phyloP scores from a whole-genome alignment of 2,888 invertebrate species.

The Erannis defoliaria region DNA sequence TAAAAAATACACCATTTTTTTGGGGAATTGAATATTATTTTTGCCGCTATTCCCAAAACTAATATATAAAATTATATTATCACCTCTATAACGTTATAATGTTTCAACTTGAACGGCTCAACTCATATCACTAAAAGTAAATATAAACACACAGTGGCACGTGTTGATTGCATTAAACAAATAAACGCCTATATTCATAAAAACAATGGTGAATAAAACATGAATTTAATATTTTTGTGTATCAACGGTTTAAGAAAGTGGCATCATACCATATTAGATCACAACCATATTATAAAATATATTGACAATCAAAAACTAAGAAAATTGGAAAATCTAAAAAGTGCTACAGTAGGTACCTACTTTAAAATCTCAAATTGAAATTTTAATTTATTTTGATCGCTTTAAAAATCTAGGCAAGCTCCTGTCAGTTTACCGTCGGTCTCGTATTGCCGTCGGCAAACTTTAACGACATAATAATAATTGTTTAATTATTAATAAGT shows the following conservation, averaged over 20 bases:
- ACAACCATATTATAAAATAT: no score
- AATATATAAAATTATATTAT: not conserved
- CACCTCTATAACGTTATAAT: constrained; percentile 30
- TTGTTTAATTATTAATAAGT: constrained; percentile 14
- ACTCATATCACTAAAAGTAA: constrained; percentile 35
- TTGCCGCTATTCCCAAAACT: no score
- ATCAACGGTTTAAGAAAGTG: no score
- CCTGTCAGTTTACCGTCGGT: not conserved
- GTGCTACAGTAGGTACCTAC: no score
- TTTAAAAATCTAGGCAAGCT: no score
- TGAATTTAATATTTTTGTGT: no score
- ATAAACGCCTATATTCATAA: constrained; percentile 51
- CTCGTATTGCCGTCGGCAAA: constrained; percentile 21
- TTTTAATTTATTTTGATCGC: no score
- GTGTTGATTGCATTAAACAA: constrained; percentile 74
- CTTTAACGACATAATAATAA: not conserved
- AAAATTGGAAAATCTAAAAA: no score
- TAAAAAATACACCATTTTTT: no score
- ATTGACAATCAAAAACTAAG: no score
- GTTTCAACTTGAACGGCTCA: constrained; percentile 13
- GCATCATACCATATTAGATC: no score
- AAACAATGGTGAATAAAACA: not conserved
- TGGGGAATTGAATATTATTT: not conserved
- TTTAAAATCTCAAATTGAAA: not conserved
- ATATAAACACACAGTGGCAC: constrained; percentile 64